phyloP scores from a whole-genome alignment of 1,140 invertebrate species.

The Zaprionus taronus region DNA sequence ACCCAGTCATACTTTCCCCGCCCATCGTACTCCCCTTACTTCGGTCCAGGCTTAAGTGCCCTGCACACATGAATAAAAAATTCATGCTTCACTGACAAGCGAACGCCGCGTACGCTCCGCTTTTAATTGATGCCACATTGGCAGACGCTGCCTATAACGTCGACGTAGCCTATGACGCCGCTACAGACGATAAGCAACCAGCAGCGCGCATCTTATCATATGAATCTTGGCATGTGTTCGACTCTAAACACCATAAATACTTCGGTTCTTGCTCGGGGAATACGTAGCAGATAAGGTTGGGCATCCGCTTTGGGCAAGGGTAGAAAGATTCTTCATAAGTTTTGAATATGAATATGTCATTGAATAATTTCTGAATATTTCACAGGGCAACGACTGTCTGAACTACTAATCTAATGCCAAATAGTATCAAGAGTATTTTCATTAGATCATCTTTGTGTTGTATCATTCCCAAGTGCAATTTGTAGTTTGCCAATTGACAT shows the following conservation, averaged over 20 bases:
- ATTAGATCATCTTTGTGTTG: neutral
- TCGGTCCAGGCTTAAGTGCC: conserved; percentile 16
- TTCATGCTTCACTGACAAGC: conserved; percentile 62
- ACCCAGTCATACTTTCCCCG: conserved; percentile 12
- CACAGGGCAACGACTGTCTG: neutral
- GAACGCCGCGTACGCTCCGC: neutral
- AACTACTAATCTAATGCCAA: neutral
- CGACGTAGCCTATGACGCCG: conserved; percentile 20
- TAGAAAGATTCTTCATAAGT: neutral
- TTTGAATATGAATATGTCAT: conserved; percentile 3
- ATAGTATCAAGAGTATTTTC: neutral
- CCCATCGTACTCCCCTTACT: conserved; percentile 25
- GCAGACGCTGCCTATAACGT: conserved; percentile 26
- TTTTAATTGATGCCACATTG: conserved; percentile 77
- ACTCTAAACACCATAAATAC: neutral
- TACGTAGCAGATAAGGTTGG: conserved; percentile 1
- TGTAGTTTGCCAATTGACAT: no score
- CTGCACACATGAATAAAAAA: conserved; percentile 32
- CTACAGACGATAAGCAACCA: conserved; percentile 35
- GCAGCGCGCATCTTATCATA: conserved; percentile 44
- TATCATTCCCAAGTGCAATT: neutral
- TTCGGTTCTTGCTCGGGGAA: neutral
- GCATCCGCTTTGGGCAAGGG: neutral
- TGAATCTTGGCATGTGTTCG: conserved; percentile 48
- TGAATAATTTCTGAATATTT: neutral